A percentile compares a stretch with the other conserved stretches of the same genome.
Evolutionary conservation across 2,797 vertebrate species (phyloP).

Genomic region (Psittacula derbiana): DNA sequence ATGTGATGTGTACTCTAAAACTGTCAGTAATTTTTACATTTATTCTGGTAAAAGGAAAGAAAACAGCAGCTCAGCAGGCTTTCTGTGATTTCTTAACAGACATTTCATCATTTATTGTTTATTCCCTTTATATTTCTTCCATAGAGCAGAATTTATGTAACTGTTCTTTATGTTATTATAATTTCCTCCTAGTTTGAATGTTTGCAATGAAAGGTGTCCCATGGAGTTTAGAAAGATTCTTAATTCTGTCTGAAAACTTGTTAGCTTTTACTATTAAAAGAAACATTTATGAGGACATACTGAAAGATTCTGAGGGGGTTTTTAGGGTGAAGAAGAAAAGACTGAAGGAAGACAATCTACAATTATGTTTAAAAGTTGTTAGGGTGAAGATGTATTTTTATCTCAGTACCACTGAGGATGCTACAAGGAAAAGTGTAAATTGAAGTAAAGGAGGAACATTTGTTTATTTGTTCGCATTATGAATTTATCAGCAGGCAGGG

Average conservation of each 20-base stretch:
- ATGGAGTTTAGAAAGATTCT: neutral
- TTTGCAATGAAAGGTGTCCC: neutral
- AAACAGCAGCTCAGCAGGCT: neutral
- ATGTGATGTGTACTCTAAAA: neutral
- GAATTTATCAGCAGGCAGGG: neutral
- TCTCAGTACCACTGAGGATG: neutral
- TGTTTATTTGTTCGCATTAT: neutral
- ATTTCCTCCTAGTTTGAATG: neutral
- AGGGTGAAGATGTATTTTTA: neutral
- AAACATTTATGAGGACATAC: neutral
- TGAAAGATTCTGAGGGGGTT: neutral
- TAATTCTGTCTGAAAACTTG: neutral
- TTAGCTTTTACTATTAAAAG: neutral
- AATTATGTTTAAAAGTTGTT: neutral
- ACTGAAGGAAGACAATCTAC: neutral
- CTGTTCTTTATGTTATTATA: neutral
- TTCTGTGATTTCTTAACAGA: neutral
- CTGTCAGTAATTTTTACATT: neutral
- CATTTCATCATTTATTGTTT: neutral
- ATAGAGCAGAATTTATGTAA: neutral
- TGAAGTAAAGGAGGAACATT: neutral
- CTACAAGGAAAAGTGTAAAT: neutral
- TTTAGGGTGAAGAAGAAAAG: neutral
- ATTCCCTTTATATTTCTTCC: neutral
- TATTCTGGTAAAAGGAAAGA: neutral